phyloP scores from a whole-genome alignment of 2,888 invertebrate species.

The Matsumyia berberina region DNA sequence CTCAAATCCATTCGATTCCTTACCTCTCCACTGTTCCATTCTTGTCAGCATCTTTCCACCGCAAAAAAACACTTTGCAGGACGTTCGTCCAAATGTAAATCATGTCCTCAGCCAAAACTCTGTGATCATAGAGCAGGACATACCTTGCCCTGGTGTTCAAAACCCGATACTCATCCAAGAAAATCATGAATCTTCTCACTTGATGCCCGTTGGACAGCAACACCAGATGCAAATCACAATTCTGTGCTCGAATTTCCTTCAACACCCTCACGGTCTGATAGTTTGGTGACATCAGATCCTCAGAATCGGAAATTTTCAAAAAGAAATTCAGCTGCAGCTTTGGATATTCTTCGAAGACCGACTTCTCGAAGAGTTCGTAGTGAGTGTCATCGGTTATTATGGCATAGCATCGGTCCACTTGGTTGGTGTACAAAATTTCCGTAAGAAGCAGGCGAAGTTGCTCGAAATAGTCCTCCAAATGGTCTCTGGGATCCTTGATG shows the following conservation, averaged over 20 bases:
- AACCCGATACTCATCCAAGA: conserved; percentile 89
- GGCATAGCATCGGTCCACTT: conserved; percentile 81
- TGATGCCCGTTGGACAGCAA: conserved; percentile 90
- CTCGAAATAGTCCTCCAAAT: conserved; percentile 76
- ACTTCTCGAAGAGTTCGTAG: conserved; percentile 78
- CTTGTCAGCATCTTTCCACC: conserved; percentile 81
- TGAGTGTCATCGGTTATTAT: conserved; percentile 82
- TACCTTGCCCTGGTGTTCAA: conserved; percentile 90
- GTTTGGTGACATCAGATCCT: conserved; percentile 88
- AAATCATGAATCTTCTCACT: conserved; percentile 87
- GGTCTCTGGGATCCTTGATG: not conserved
- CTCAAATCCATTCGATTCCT: not conserved
- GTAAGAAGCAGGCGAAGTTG: conserved; percentile 78
- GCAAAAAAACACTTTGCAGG: conserved; percentile 90
- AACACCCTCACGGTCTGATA: conserved; percentile 86
- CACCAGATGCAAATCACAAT: conserved; percentile 90
- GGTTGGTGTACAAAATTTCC: conserved; percentile 77
- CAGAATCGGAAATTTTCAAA: conserved; percentile 87
- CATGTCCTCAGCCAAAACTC: conserved; percentile 88
- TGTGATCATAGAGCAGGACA: conserved; percentile 88
- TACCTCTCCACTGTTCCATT: conserved; percentile 5
- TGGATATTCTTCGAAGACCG: conserved; percentile 78
- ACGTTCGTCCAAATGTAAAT: conserved; percentile 91
- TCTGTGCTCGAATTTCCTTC: conserved; percentile 86
- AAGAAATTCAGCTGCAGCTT: conserved; percentile 81